Base-by-base conservation (phyloP, 2,888 invertebrate species). In the Drosophila neonasuta region DNA sequence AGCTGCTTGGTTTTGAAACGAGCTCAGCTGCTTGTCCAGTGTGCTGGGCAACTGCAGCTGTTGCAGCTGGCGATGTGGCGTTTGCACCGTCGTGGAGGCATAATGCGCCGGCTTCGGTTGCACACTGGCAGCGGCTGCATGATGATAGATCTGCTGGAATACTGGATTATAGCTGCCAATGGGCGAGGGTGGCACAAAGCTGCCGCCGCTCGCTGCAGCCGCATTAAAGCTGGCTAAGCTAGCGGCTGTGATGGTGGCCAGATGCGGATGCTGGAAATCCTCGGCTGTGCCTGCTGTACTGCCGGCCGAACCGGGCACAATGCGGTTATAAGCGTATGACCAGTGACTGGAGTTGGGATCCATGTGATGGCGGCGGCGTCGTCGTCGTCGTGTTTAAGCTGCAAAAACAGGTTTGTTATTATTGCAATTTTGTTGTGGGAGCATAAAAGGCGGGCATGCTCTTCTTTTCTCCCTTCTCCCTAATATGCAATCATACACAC, bases 261-360 rank as follows among this genome's bases (percentile, higher is more conserved):
- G 92, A 90, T 94, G 93, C 91, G 94, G 93, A 91, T 94, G 94
- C 91, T 95, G 93, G 90, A 94, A 92, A 90, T 94, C 93, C 87
- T 93, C 93, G 91, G 93, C 92, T 88, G 94, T 92, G 90, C 94
- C 92, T 45, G 83, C 80, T 90, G 94, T 93, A 87, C 94, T 93
- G 36, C 77, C 80, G 89, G 94, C 93, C 80, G 94, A 94, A 86
- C 94, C 92, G 90, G 94, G 94, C 60, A 91, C 90, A 91, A 96
- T 92, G 88, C 96, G 95, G 92, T 96, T 96, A 93, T 96, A 96
- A 85, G 95, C 94, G 90, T 94, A 94, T 90, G 94, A 94, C 96
- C 96, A 96, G 92, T 96, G 96, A 92, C 95, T 96, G 91, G 95
- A 95, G 76, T 90, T 90, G 91, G 96, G 96, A 94, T 96, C 96